These are phyloP conservation scores for Empis stercorea DNA, from an alignment of 2,888 invertebrate species.

Conservation along the genomic window DNA sequence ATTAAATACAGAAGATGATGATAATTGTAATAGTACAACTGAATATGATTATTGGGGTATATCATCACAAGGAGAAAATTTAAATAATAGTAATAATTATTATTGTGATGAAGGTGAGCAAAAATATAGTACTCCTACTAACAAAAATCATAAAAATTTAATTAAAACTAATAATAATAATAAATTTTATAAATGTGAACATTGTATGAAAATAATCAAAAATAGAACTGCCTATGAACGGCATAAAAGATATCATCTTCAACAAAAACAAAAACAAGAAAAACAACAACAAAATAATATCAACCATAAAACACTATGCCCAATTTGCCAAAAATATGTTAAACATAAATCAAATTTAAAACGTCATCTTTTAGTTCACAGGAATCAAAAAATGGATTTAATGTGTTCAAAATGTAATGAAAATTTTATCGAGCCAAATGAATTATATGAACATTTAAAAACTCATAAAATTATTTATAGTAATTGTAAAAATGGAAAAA, in stretches of 20 bases:
- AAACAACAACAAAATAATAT: no score
- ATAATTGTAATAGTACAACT: no score
- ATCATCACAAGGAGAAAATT: no score
- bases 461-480: slow-evolving; percentile 1
- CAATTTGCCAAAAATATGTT: slow-evolving; percentile 8
- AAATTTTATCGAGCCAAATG: slow-evolving; percentile 5
- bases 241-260: slow-evolving; percentile 6
- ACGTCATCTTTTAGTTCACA: slow-evolving; percentile 8
- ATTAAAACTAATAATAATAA: neutral
- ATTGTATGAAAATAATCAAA: slow-evolving; percentile 7
- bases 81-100: no score
- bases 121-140: no score
- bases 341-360: slow-evolving; percentile 11
- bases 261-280: neutral
- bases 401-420: slow-evolving; percentile 9
- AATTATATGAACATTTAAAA: slow-evolving; percentile 9
- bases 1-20: no score
- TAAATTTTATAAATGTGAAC: neutral
- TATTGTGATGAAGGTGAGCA: no score
- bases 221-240: slow-evolving; percentile 1
- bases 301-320: slow-evolving; percentile 5
- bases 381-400: slow-evolving; percentile 1
- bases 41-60: no score
- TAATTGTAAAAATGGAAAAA: no score
- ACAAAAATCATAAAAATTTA: no score